Evolutionary conservation across 64 coral and sea anemone species (phyloP).

Genomic region (Porites australiensis): DNA sequence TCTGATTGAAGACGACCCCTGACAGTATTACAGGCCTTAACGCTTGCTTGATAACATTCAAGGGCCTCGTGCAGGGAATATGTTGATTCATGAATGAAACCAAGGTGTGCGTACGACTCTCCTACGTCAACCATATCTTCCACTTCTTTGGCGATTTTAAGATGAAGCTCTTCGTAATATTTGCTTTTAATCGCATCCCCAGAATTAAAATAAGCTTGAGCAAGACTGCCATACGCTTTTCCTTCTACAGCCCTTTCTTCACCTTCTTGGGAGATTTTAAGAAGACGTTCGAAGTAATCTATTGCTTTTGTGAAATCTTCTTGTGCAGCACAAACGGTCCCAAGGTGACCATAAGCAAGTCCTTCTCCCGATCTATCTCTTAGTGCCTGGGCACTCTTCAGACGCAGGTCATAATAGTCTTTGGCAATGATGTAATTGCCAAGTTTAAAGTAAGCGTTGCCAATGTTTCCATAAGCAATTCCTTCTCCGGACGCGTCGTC

Average conservation of each 20-base stretch:
- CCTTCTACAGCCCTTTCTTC: too few relatives aligned
- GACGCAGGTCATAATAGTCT: background rate
- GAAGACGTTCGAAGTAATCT: too few relatives aligned
- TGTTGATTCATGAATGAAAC: background rate
- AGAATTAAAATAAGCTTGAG: too few relatives aligned
- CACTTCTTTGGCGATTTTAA: background rate
- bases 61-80: background rate
- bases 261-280: too few relatives aligned
- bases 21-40: background rate
- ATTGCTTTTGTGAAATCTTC: too few relatives aligned
- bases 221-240: too few relatives aligned
- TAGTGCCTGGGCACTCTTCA: background rate
- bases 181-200: too few relatives aligned
- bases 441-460: background rate
- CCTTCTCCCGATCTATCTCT: background rate
- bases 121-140: background rate
- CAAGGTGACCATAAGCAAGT: too few relatives aligned
- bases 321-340: too few relatives aligned
- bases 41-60: background rate
- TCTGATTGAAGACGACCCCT: constrained; percentile 2
- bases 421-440: background rate
- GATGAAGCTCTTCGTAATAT: too few relatives aligned
- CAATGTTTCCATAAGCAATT: background rate
- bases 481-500: constrained; percentile 9
- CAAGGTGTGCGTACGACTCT: too few relatives aligned